phyloP scores from a whole-genome alignment of 2,113 vertebrate species.

The Petrocephalus zakoni region DNA sequence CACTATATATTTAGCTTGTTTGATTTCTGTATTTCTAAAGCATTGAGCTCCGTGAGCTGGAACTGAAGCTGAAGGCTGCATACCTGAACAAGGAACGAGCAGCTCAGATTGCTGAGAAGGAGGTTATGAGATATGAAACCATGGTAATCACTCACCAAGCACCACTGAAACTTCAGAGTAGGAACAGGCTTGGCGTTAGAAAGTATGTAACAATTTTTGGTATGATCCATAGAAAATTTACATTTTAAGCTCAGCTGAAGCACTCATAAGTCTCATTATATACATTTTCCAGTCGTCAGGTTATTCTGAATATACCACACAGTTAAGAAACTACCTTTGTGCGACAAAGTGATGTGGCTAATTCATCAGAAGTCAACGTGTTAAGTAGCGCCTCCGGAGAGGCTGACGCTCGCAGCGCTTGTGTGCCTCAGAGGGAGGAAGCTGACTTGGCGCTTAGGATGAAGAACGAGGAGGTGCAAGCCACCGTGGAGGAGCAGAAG shows the following conservation, averaged over 20 bases:
- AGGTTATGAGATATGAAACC: conserved; percentile 65
- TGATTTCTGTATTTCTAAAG: conserved; percentile 48
- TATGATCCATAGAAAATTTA: neutral
- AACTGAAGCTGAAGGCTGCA: conserved; percentile 75
- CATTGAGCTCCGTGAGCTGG: conserved; percentile 79
- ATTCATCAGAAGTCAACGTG: neutral
- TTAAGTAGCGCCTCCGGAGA: neutral
- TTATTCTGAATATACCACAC: neutral
- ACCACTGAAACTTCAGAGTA: neutral
- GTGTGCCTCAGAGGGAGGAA: conserved; percentile 65
- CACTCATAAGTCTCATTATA: neutral
- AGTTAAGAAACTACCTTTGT: neutral
- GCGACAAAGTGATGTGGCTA: neutral
- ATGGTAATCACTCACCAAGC: conserved; percentile 60
- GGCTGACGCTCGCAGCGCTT: neutral
- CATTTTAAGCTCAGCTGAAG: neutral
- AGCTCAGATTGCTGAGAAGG: conserved; percentile 83
- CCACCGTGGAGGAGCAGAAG: conserved; percentile 52
- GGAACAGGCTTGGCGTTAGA: neutral
- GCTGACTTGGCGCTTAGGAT: conserved; percentile 63
- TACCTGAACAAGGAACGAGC: conserved; percentile 82
- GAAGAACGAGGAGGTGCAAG: conserved; percentile 62
- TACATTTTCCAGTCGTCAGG: neutral
- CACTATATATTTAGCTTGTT: neutral
- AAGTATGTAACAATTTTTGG: neutral